Evolutionary conservation across 2,797 vertebrate species (phyloP), one percentile per base, ranked within the genome.

Genomic region (Antrozous pallidus): DNA sequence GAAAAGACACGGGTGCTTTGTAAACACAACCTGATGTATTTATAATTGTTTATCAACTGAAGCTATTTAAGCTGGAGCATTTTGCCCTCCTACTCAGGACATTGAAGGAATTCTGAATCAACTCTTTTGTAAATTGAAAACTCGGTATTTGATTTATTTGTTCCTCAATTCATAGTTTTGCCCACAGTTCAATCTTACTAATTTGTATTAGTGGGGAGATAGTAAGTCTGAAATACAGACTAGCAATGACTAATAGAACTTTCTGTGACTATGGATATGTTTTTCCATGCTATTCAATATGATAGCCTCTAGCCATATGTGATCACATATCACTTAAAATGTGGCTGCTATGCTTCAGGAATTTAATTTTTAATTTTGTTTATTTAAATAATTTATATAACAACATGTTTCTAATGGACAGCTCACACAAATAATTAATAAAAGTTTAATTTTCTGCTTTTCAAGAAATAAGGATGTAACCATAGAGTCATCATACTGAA

Each of bases 301-400:
- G 40, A 45, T 56, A 93, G 33, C 24, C 36, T 69, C 26, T 58
- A 69, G 75, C 5, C 61, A 85, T 28, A 80, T 70, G 38, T 79
- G 47, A 33, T 36, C 69, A 22, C 31, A n/a, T 31, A 80, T 13
- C 40, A 84, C 51, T 87, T 91, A 33, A 67, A 80, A 83, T 80
- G 5, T 91, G 38, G 24, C 10, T 95, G 67, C 13, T 88, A 16
- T 88, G 49, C 92, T 22, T 91, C 12, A 89, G 67, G 20, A 78
- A 70, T 4, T 94, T n/a, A 90, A 93, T 81, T 88, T 73, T 40
- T 28, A 80, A 73, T 94, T 92, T 90, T 33, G 84, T 75, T 80
- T 89, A 13, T 78, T 93, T 78, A 45, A 73, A 81, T 86, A 61
- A 63, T 69, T 92, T 93, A 93, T 70, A 65, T 61, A 84, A 36